These are phyloP conservation scores for Oplegnathus fasciatus DNA, from an alignment of 2,113 vertebrate genomes.

Conservation along the genomic window DNA sequence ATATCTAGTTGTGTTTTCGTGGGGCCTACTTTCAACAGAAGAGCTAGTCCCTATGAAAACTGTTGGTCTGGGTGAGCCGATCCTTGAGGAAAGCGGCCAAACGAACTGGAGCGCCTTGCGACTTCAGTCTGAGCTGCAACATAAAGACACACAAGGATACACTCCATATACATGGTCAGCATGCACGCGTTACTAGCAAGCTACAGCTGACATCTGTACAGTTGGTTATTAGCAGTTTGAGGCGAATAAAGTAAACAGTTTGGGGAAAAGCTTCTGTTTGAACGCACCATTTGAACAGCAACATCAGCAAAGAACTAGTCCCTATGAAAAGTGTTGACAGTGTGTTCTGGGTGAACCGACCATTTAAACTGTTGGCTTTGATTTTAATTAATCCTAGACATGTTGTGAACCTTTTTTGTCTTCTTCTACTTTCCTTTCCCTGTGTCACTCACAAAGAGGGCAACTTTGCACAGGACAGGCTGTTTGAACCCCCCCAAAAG, in stretches of 20 bases:
- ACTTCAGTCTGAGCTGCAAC: not conserved
- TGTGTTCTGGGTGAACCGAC: not conserved
- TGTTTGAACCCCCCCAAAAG: slow-evolving; percentile 36
- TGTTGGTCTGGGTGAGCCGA: too few species aligned
- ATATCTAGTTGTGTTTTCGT: too few species aligned
- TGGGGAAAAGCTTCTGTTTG: not conserved
- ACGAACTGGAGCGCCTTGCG: too few species aligned
- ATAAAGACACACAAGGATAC: not conserved
- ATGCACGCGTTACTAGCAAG: not conserved
- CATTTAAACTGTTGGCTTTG: not conserved
- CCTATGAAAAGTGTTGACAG: not conserved
- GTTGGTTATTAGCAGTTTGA: not conserved
- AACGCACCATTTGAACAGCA: not conserved
- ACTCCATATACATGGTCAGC: not conserved
- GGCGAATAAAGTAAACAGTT: not conserved
- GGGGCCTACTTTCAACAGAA: too few species aligned
- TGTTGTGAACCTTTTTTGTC: not conserved
- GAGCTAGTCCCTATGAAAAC: too few species aligned
- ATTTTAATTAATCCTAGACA: slow-evolving; percentile 2
- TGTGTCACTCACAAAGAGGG: not conserved
- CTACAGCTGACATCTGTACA: not conserved
- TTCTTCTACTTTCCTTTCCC: not conserved
- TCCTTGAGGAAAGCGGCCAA: too few species aligned
- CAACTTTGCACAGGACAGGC: not conserved
- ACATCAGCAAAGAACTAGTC: not conserved